These are phyloP conservation scores for Arbacia lixula DNA, from an alignment of 53 echinoderm and acorn worm genomes.

Conservation along the genomic window DNA sequence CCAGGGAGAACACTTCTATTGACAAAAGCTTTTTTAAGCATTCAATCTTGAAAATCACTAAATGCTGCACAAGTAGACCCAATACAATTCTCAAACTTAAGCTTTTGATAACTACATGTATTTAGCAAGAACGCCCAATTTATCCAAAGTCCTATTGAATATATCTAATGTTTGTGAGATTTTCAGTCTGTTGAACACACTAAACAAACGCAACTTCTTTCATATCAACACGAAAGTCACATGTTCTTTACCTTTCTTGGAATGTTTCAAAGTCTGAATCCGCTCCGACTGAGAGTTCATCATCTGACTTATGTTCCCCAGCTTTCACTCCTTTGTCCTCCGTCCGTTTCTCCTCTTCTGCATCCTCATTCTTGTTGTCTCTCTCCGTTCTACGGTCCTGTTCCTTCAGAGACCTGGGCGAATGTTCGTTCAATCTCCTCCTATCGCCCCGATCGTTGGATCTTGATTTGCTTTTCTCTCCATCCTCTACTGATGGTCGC, in stretches of 20 bases:
- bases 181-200: too few relatives aligned
- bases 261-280: slow-evolving; percentile 67
- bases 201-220: too few relatives aligned
- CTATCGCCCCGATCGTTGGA: not conserved
- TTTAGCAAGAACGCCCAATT: too few relatives aligned
- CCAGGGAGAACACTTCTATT: too few relatives aligned
- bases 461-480: not conserved
- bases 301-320: slow-evolving; percentile 63
- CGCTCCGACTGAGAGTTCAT: slow-evolving; percentile 88
- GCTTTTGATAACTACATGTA: too few relatives aligned
- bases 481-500: not conserved
- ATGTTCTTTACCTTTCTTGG: slow-evolving; percentile 20
- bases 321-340: not conserved
- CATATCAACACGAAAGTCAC: too few relatives aligned
- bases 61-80: too few relatives aligned
- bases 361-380: not conserved
- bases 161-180: too few relatives aligned
- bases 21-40: too few relatives aligned
- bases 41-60: too few relatives aligned
- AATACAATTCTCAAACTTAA: too few relatives aligned
- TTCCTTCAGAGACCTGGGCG: not conserved
- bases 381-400: not conserved
- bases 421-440: not conserved
- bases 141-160: too few relatives aligned
- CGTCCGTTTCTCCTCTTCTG: not conserved